phyloP scores from a whole-genome alignment of 1,140 invertebrate genomes.

The Phortica variegata region DNA sequence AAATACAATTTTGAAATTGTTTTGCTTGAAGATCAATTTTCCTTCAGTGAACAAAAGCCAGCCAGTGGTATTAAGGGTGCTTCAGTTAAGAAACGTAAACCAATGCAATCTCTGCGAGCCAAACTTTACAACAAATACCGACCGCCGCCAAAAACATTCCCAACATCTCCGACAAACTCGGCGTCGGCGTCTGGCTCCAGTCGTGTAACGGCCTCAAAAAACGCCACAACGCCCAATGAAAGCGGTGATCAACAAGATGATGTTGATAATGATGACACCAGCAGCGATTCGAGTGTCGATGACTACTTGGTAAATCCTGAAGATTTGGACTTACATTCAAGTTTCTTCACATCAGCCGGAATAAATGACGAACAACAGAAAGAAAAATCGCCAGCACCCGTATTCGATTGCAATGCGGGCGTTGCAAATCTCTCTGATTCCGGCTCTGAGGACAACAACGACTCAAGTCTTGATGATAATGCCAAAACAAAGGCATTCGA shows the following conservation, averaged over 20 bases:
- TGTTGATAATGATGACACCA: constrained; percentile 36
- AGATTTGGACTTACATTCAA: constrained; percentile 47
- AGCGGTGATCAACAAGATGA: constrained; percentile 26
- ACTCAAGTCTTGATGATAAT: constrained; percentile 39
- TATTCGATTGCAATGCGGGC: constrained; percentile 53
- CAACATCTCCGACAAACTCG: constrained; percentile 39
- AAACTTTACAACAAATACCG: constrained; percentile 53
- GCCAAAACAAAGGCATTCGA: constrained; percentile 40
- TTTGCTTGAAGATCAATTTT: background rate
- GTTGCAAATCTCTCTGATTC: constrained; percentile 41
- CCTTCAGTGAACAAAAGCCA: constrained; percentile 29
- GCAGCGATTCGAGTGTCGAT: constrained; percentile 52
- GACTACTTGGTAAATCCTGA: constrained; percentile 53
- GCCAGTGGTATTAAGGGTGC: constrained; percentile 37
- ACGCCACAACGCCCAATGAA: constrained; percentile 56
- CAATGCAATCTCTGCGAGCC: constrained; percentile 42
- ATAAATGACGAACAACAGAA: constrained; percentile 6
- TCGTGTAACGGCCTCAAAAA: constrained; percentile 42
- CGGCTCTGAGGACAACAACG: constrained; percentile 51
- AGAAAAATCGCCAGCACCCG: constrained; percentile 38
- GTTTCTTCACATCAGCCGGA: constrained; percentile 34
- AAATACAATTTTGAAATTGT: background rate
- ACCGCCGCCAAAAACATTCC: constrained; percentile 48
- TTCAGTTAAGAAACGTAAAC: constrained; percentile 44
- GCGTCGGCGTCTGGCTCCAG: constrained; percentile 43